Percentiles rank a stretch among this genome's conserved stretches.
phyloP scores from a whole-genome alignment of 2,797 vertebrate genomes.

The Sciurus vulgaris region DNA sequence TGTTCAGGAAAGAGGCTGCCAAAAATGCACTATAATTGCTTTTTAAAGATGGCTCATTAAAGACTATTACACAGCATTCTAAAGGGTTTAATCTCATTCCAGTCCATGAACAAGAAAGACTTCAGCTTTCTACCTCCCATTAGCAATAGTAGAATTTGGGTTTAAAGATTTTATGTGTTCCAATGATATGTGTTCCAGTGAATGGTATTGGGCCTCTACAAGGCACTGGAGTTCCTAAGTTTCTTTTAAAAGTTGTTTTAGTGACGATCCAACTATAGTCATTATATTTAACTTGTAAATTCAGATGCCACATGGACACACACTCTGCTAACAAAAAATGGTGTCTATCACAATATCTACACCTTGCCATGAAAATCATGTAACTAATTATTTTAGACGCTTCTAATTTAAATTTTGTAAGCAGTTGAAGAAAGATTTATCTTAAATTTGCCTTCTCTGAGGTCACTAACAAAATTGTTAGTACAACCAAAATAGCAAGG shows the following conservation, averaged over 20 bases:
- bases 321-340: neutral
- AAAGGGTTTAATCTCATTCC: conserved; percentile 80
- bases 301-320: neutral
- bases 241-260: conserved; percentile 61
- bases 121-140: conserved; percentile 72
- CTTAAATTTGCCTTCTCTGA: conserved; percentile 33
- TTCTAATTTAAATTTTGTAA: conserved; percentile 55
- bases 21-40: conserved; percentile 80
- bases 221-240: conserved; percentile 56
- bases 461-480: conserved; percentile 32
- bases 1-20: conserved; percentile 72
- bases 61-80: conserved; percentile 81
- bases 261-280: neutral
- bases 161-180: conserved; percentile 60
- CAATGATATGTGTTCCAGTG: conserved; percentile 42
- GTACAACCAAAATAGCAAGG: conserved; percentile 24
- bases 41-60: conserved; percentile 82
- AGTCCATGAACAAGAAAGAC: conserved; percentile 69
- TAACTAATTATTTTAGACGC: conserved; percentile 40
- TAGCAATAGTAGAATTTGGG: conserved; percentile 66
- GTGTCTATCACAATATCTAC: conserved; percentile 5
- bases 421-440: neutral
- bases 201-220: neutral
- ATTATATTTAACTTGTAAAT: conserved; percentile 52
- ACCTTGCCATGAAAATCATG: neutral